phyloP scores from a whole-genome alignment of 2,113 vertebrate species.

The Delphinus delphis region DNA sequence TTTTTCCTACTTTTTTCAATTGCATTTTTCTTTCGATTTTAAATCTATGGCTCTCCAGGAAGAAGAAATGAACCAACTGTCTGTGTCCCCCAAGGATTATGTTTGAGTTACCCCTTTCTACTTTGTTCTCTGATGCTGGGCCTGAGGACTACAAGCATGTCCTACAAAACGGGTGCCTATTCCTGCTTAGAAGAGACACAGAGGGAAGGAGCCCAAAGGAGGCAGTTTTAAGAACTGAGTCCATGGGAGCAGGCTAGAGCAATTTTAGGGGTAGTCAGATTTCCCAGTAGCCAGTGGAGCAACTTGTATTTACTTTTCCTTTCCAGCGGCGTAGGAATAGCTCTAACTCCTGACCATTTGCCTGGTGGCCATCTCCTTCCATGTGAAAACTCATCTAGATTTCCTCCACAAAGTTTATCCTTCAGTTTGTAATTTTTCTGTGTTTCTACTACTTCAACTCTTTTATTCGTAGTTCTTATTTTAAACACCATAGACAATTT shows the following conservation, averaged over 20 bases:
- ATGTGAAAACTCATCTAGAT: background rate
- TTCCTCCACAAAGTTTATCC: background rate
- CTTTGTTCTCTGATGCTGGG: background rate
- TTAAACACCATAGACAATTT: background rate
- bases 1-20: background rate
- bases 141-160: background rate
- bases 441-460: background rate
- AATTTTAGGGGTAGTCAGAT: background rate
- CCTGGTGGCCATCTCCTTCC: background rate
- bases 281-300: background rate
- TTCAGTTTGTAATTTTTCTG: background rate
- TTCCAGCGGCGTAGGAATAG: background rate
- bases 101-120: background rate
- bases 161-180: background rate
- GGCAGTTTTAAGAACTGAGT: background rate
- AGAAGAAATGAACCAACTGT: background rate
- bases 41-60: background rate
- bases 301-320: background rate
- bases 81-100: background rate
- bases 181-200: background rate
- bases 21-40: slow-evolving; percentile 12
- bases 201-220: background rate
- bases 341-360: background rate
- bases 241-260: background rate
- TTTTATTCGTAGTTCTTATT: background rate